Conservation (phyloP, 2,797 vertebrate genomes). For the Pseudochirops corinnae region DNA sequence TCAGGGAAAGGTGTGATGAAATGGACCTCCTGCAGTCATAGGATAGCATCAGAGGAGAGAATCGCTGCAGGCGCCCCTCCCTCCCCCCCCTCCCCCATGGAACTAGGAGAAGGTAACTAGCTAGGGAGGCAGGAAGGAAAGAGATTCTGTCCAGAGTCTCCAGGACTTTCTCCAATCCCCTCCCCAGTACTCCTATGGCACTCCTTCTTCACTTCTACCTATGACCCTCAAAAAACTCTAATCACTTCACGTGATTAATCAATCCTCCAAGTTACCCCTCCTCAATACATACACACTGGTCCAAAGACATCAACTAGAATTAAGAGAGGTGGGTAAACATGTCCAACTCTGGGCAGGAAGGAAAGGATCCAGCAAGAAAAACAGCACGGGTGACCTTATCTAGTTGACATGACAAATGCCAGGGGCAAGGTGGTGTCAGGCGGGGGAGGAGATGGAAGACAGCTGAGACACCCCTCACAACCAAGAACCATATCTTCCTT, state of each 20-base stretch:
- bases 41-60: not conserved
- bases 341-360: conserved; percentile 57
- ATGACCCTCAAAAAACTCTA: not conserved
- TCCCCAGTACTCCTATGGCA: not conserved
- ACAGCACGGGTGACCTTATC: conserved; percentile 79
- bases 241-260: not conserved
- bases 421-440: conserved; percentile 70
- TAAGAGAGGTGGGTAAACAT: conserved; percentile 63
- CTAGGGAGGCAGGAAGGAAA: not conserved
- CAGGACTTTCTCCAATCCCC: not conserved
- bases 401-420: conserved; percentile 79
- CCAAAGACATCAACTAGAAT: conserved; percentile 56
- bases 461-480: conserved; percentile 68
- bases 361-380: conserved; percentile 62
- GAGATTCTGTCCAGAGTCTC: not conserved
- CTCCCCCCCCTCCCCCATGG: not conserved
- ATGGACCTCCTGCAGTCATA: not conserved
- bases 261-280: not conserved
- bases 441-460: conserved; percentile 60
- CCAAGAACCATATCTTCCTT: not conserved
- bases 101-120: not conserved
- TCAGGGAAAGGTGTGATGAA: not conserved
- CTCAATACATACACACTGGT: conserved; percentile 4
- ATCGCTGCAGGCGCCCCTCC: not conserved
- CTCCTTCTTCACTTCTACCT: not conserved